These are phyloP conservation scores for Microctonus brassicae DNA, from an alignment of 2,888 invertebrate species.

Conservation along the genomic window DNA sequence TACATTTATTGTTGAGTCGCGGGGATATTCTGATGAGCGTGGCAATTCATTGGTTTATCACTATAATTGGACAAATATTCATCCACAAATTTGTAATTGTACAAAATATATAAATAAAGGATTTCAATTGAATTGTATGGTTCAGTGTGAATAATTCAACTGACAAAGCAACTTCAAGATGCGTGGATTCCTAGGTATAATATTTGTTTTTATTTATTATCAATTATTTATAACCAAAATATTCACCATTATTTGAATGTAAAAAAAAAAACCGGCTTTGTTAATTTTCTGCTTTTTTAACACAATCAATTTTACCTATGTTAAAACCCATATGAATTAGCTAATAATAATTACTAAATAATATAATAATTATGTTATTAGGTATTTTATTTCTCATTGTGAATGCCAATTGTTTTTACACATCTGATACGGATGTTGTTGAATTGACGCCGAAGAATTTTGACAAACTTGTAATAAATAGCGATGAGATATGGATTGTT, in stretches of 20 bases:
- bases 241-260: not conserved
- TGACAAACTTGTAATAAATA: conserved; percentile 83
- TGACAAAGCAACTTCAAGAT: not conserved
- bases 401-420: conserved; percentile 74
- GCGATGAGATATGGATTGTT: conserved; percentile 93
- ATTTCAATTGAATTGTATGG: not conserved
- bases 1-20: too few relatives aligned
- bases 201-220: not conserved
- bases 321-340: too few relatives aligned
- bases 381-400: conserved; percentile 58
- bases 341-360: not conserved
- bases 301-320: too few relatives aligned
- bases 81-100: not conserved
- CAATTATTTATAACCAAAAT: not conserved
- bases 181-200: not conserved
- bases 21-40: not conserved
- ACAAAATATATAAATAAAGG: not conserved
- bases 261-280: conserved; percentile 1
- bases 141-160: not conserved
- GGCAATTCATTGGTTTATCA: not conserved
- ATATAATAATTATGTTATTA: conserved; percentile 28
- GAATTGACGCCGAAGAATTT: conserved; percentile 91
- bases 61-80: not conserved
- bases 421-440: conserved; percentile 82
- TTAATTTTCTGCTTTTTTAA: too few relatives aligned